A percentile compares a stretch with the other conserved stretches of the same genome.
Evolutionary conservation across 1,140 invertebrate genomes (phyloP).

Genomic region (Trichonephila inaurata): DNA sequence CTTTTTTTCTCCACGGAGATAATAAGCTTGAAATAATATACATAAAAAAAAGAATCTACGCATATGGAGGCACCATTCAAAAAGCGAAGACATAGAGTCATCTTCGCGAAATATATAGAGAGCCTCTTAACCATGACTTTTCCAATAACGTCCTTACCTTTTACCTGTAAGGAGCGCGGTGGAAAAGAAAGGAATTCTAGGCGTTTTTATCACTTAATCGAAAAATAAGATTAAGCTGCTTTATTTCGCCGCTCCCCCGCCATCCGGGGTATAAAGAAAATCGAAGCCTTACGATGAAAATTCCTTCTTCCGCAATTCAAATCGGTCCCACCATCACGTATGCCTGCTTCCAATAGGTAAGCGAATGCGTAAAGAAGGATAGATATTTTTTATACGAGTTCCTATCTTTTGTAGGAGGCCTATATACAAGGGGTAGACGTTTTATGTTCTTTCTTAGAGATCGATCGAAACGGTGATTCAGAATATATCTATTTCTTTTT

Average conservation of each 20-base stretch:
- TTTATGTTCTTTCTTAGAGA: slow-evolving; percentile 66
- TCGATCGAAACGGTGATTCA: slow-evolving; percentile 68
- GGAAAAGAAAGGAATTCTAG: slow-evolving; percentile 67
- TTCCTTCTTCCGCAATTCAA: slow-evolving; percentile 71
- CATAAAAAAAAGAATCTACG: no score
- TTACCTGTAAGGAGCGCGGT: slow-evolving; percentile 23
- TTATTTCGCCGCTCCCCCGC: slow-evolving; percentile 63
- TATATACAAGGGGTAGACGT: slow-evolving; percentile 56
- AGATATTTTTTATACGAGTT: slow-evolving; percentile 44
- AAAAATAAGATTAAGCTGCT: slow-evolving; percentile 76
- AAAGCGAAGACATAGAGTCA: slow-evolving; percentile 24
- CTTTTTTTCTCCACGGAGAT: no score
- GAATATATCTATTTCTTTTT: slow-evolving; percentile 67
- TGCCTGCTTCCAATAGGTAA: slow-evolving; percentile 66
- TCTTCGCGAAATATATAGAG: slow-evolving; percentile 29
- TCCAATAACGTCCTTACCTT: slow-evolving; percentile 62
- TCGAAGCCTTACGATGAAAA: slow-evolving; percentile 67
- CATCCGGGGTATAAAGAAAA: slow-evolving; percentile 48
- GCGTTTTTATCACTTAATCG: slow-evolving; percentile 77
- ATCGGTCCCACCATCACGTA: slow-evolving; percentile 60
- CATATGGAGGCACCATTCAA: not conserved
- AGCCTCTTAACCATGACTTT: slow-evolving; percentile 61
- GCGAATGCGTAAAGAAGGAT: slow-evolving; percentile 66
- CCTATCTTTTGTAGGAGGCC: slow-evolving; percentile 67
- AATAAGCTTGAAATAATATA: no score